A percentile compares a stretch with the other conserved stretches of the same genome.
phyloP scores from a whole-genome alignment of 2,797 vertebrate genomes.

The Falco biarmicus region DNA sequence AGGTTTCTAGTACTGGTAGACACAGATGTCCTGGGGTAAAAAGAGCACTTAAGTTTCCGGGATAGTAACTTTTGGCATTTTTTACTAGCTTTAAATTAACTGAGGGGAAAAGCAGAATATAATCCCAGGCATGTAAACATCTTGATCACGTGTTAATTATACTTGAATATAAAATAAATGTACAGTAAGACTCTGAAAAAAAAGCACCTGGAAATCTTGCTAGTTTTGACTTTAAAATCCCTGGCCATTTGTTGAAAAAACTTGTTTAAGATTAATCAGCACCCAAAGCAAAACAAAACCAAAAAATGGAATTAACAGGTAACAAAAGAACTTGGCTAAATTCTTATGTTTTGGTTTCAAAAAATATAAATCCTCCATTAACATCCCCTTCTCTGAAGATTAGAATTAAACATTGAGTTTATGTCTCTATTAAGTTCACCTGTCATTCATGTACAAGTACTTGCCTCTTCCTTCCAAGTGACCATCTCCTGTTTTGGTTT shows the following conservation, averaged over 20 bases:
- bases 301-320: background rate
- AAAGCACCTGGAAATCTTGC: background rate
- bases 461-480: background rate
- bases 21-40: background rate
- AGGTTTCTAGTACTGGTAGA: background rate
- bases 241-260: background rate
- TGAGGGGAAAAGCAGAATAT: fast-evolving
- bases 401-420: background rate
- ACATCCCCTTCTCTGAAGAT: background rate
- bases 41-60: background rate
- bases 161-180: background rate
- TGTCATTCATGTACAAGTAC: background rate
- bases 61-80: background rate
- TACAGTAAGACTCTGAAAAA: background rate
- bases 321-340: background rate
- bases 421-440: background rate
- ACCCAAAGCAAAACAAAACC: background rate
- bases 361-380: background rate
- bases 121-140: background rate
- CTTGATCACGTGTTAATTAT: background rate
- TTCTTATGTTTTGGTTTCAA: background rate
- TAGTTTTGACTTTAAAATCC: background rate
- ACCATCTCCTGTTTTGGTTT: background rate
- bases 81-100: background rate
- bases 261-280: background rate